Evolutionary conservation across 2,113 vertebrate species (phyloP).

Genomic region (Gopherus evgoodei): DNA sequence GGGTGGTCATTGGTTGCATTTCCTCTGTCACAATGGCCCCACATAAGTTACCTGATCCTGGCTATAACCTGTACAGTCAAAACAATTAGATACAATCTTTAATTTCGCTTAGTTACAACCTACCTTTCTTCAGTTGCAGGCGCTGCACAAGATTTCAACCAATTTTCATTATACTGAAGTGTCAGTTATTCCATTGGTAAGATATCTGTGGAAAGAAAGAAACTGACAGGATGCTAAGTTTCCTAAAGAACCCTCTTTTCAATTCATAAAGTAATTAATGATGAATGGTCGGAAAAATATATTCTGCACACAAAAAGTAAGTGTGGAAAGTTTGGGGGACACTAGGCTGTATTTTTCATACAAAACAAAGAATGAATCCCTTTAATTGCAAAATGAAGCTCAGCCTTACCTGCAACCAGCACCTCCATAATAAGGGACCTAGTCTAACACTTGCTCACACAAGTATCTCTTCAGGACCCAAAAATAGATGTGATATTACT

Average conservation of each 20-base stretch:
- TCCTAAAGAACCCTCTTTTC: not conserved
- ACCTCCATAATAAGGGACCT: not conserved
- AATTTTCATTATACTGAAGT: slow-evolving; percentile 37
- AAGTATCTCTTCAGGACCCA: not conserved
- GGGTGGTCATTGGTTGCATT: slow-evolving; percentile 1
- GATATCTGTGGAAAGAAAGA: not conserved
- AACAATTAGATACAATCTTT: slow-evolving; percentile 28
- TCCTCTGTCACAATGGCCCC: not conserved
- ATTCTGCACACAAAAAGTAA: not conserved
- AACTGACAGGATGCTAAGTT: not conserved
- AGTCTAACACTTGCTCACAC: not conserved
- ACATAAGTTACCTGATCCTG: not conserved
- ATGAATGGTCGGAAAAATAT: not conserved
- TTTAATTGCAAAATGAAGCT: not conserved
- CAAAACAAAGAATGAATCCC: not conserved
- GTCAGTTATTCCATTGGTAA: not conserved
- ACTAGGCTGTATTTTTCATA: not conserved
- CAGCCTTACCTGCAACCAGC: not conserved
- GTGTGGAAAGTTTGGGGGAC: not conserved
- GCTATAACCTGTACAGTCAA: not conserved
- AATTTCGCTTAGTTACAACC: slow-evolving; percentile 54
- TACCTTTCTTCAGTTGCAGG: slow-evolving; percentile 31
- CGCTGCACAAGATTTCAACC: slow-evolving; percentile 47
- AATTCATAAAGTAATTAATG: not conserved
- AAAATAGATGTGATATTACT: not conserved